Conservation (phyloP, 2,797 vertebrate species). For the Acipenser transmontanus region DNA sequence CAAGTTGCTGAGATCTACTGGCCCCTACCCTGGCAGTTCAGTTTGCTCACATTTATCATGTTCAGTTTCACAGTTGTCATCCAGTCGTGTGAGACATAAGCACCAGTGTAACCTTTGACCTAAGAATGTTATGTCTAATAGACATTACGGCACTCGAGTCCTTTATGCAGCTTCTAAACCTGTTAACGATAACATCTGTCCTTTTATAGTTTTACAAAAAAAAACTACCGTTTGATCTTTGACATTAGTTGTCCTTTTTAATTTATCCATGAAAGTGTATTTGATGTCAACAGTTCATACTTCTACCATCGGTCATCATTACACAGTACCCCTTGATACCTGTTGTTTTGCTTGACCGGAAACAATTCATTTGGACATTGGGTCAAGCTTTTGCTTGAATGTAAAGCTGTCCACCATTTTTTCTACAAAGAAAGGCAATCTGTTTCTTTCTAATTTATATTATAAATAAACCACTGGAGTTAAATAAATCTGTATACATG, state of each 20-base stretch:
- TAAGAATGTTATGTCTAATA: slow-evolving; percentile 70
- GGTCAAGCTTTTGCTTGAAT: no score
- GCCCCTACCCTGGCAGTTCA: slow-evolving; percentile 50
- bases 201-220: slow-evolving; percentile 42
- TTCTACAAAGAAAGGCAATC: no score
- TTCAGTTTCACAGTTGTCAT: slow-evolving; percentile 71
- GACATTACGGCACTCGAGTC: slow-evolving; percentile 62
- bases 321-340: no score
- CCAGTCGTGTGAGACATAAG: slow-evolving; percentile 58
- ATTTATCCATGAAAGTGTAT: slow-evolving; percentile 34
- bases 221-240: slow-evolving; percentile 31
- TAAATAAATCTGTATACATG: no score
- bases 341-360: no score
- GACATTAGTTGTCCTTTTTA: slow-evolving; percentile 58
- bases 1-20: not conserved
- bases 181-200: slow-evolving; percentile 65
- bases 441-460: no score
- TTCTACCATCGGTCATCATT: no score
- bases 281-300: no score
- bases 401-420: no score
- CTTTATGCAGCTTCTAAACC: slow-evolving; percentile 57
- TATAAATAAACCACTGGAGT: no score
- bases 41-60: slow-evolving; percentile 70
- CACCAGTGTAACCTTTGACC: slow-evolving; percentile 57
- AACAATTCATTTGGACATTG: no score